Evolutionary conservation across 2,113 vertebrate species (phyloP).

Genomic region (Pelodiscus sinensis): DNA sequence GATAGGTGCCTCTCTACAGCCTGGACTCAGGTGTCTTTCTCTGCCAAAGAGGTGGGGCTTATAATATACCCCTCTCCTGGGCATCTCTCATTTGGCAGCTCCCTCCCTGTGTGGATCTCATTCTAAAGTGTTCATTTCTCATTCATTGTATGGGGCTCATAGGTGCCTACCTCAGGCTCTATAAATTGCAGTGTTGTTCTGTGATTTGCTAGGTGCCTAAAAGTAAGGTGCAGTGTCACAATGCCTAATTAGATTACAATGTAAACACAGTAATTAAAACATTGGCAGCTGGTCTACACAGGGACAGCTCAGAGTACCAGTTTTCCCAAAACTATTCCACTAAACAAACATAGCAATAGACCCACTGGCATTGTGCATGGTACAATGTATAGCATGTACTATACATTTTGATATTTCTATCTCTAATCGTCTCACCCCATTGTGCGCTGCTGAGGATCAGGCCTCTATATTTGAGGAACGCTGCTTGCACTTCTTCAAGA

Average conservation of each 20-base stretch:
- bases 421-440: not conserved
- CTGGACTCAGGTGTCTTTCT: too few species aligned
- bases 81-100: not conserved
- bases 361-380: fast-evolving
- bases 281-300: not conserved
- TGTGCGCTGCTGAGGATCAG: not conserved
- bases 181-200: not conserved
- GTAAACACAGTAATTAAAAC: not conserved
- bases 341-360: not conserved
- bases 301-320: not conserved
- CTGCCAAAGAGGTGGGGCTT: too few species aligned
- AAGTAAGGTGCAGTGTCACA: not conserved
- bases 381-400: not conserved
- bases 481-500: not conserved
- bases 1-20: too few species aligned
- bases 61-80: not conserved
- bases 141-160: not conserved
- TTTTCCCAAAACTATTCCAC: not conserved
- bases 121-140: not conserved
- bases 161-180: not conserved
- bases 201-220: not conserved
- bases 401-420: not conserved
- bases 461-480: not conserved
- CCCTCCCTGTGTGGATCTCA: not conserved
- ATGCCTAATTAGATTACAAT: not conserved